Percentiles rank a stretch among this genome's conserved stretches.
Conservation (phyloP, 1,140 invertebrate genomes). For the Notospermus geniculatus region DNA sequence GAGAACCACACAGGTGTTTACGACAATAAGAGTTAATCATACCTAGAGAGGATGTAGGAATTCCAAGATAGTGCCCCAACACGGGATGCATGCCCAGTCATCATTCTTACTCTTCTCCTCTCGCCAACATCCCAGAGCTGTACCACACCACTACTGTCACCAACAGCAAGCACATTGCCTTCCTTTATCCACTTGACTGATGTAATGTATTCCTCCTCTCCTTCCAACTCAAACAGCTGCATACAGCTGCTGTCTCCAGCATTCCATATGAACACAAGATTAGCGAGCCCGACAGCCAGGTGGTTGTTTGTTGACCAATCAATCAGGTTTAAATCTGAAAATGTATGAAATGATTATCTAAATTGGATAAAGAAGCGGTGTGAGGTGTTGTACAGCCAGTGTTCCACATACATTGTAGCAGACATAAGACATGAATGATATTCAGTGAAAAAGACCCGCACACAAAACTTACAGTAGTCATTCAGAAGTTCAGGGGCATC, state of each 20-base stretch:
- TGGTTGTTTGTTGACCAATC: constrained; percentile 92
- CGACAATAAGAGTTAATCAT: constrained; percentile 6
- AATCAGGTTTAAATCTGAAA: constrained; percentile 85
- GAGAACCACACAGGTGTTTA: too few relatives aligned
- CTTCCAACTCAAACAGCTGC: constrained; percentile 72
- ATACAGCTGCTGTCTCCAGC: constrained; percentile 83
- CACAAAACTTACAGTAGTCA: constrained; percentile 94
- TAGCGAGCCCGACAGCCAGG: constrained; percentile 83
- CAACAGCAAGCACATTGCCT: constrained; percentile 82
- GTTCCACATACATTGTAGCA: too few relatives aligned
- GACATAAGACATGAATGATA: too few relatives aligned
- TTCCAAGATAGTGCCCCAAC: constrained; percentile 89
- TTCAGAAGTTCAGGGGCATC: constrained; percentile 97
- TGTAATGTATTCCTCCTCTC: constrained; percentile 69
- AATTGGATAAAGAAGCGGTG: too few relatives aligned
- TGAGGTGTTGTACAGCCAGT: too few relatives aligned
- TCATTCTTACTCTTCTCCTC: constrained; percentile 57
- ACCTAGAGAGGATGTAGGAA: constrained; percentile 70
- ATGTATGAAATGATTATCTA: too few relatives aligned
- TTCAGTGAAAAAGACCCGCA: neutral
- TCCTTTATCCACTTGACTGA: constrained; percentile 89
- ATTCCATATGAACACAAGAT: constrained; percentile 92
- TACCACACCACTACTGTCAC: constrained; percentile 71
- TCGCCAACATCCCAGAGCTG: constrained; percentile 60
- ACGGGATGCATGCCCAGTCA: constrained; percentile 69